phyloP scores from a whole-genome alignment of 2,888 invertebrate species.

The Meliscaeva auricollis region DNA sequence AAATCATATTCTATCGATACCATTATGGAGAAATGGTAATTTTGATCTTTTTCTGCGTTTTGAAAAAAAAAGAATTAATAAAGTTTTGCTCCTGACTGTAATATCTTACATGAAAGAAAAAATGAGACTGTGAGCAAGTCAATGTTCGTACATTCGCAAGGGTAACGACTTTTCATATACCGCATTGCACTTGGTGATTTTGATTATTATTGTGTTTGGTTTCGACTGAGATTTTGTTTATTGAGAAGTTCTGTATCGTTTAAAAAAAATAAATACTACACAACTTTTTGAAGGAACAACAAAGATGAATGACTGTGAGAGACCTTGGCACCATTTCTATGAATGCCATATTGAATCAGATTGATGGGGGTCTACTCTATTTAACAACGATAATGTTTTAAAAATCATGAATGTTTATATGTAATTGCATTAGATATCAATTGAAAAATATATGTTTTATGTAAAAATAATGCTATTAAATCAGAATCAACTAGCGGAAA shows the following conservation, averaged over 20 bases:
- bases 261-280: not conserved
- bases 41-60: no score
- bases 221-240: not conserved
- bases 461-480: constrained; percentile 3
- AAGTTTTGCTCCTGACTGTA: constrained; percentile 3
- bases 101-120: not conserved
- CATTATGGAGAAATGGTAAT: no score
- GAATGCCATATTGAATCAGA: not conserved
- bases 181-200: constrained; percentile 34
- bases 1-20: no score
- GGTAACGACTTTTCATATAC: constrained; percentile 57
- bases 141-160: constrained; percentile 50
- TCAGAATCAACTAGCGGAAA: constrained; percentile 1
- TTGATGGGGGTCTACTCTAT: constrained; percentile 4
- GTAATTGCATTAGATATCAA: constrained; percentile 3
- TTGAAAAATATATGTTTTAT: not conserved
- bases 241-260: constrained; percentile 16
- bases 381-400: not conserved
- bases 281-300: constrained; percentile 1
- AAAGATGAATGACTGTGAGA: constrained; percentile 42
- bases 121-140: constrained; percentile 29
- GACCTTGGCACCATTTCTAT: constrained; percentile 55
- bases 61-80: no score
- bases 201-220: constrained; percentile 16
- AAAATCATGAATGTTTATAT: not conserved